Conservation (phyloP, 2,797 vertebrate species). For the Ambastaia sidthimunki region DNA sequence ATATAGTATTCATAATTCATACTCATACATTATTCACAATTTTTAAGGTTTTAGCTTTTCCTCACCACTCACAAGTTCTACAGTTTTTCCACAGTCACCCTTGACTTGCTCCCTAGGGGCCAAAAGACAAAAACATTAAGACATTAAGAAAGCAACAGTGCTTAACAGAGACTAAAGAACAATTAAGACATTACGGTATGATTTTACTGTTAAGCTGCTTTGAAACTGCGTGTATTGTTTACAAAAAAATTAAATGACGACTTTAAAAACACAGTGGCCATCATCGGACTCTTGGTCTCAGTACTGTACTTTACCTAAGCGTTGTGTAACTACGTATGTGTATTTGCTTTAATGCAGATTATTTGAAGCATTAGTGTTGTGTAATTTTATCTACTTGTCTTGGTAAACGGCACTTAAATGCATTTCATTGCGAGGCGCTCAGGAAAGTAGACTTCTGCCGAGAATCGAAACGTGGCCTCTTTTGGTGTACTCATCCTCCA, state of each 20-base stretch:
- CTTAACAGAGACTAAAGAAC: neutral
- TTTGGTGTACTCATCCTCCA: constrained; percentile 28
- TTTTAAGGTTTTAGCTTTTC: neutral
- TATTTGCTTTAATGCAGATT: neutral
- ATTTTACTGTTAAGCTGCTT: neutral
- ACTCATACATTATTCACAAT: neutral
- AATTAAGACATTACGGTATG: neutral
- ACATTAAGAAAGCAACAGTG: neutral
- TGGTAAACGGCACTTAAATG: neutral
- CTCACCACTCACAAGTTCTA: neutral
- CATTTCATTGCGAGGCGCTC: neutral
- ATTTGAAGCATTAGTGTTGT: neutral
- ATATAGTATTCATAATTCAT: no score
- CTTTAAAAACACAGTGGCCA: neutral
- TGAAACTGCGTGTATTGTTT: neutral
- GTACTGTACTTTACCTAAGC: neutral
- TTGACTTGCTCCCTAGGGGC: neutral
- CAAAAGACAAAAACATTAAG: neutral
- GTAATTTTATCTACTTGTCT: neutral
- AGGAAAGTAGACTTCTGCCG: neutral
- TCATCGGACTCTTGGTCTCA: neutral
- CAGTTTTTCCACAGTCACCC: neutral
- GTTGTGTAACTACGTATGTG: neutral
- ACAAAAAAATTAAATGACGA: neutral
- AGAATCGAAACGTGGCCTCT: constrained; percentile 5